Conservation (phyloP, 1,140 invertebrate species). For the Cataglyphis hispanica region DNA sequence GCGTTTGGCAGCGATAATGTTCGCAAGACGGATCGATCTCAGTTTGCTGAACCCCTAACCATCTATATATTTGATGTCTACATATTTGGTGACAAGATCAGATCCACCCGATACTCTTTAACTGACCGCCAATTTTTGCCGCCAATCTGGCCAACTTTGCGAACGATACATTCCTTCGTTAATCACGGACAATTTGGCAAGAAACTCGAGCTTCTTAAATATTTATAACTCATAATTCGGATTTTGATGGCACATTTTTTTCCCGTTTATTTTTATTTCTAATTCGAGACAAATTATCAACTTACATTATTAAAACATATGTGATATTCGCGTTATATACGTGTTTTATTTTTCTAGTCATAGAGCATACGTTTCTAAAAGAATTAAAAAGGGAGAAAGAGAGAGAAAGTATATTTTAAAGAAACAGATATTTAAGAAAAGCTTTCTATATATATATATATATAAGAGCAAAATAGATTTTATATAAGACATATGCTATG, state of each 20-base stretch:
- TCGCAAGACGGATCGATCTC: constrained; percentile 66
- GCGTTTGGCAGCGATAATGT: constrained; percentile 61
- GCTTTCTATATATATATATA: neutral
- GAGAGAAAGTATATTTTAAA: neutral
- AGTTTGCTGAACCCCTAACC: constrained; percentile 59
- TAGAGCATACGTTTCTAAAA: too few relatives aligned
- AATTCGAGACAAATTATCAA: neutral
- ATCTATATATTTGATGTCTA: constrained; percentile 20
- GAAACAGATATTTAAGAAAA: neutral
- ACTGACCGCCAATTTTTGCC: constrained; percentile 31
- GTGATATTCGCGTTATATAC: neutral
- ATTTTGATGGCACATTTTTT: neutral
- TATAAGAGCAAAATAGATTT: neutral
- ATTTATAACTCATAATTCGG: neutral
- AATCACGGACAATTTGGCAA: neutral
- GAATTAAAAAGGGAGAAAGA: too few relatives aligned
- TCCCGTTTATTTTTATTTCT: neutral
- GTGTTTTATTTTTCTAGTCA: too few relatives aligned
- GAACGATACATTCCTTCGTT: constrained; percentile 20
- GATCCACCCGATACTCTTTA: constrained; percentile 25
- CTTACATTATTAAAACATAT: constrained; percentile 4
- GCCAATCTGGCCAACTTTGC: too few relatives aligned
- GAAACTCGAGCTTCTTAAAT: neutral
- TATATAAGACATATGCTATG: neutral
- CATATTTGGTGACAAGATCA: constrained; percentile 37